Percentiles rank a stretch among this genome's conserved stretches.
Evolutionary conservation across 2,113 vertebrate species (phyloP).

Genomic region (Herpetotheres cachinnans): DNA sequence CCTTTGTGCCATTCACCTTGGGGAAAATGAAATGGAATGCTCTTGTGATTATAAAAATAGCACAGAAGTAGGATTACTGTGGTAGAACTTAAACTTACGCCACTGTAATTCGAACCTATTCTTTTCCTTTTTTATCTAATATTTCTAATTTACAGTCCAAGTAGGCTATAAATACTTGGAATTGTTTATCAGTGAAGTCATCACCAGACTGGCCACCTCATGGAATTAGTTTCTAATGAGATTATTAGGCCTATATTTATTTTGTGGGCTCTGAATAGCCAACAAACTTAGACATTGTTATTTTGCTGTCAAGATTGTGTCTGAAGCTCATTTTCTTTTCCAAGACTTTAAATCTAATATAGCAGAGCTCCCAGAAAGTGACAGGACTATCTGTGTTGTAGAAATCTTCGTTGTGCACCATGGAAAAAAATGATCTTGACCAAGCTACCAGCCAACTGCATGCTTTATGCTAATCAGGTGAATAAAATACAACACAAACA

Average conservation of each 20-base stretch:
- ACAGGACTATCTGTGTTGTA: background rate
- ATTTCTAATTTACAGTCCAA: background rate
- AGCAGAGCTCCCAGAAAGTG: background rate
- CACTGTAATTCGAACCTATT: background rate
- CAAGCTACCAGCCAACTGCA: background rate
- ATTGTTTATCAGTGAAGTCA: slow-evolving; percentile 41
- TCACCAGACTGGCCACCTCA: background rate
- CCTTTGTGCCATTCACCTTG: slow-evolving; percentile 28
- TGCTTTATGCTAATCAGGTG: background rate
- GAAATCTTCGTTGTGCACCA: background rate
- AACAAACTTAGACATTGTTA: slow-evolving; percentile 5
- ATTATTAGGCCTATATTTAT: slow-evolving; percentile 40
- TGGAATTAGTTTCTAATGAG: slow-evolving; percentile 34
- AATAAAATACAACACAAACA: background rate
- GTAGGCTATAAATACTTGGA: slow-evolving; percentile 1
- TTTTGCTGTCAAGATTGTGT: slow-evolving; percentile 24
- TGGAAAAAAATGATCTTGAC: background rate
- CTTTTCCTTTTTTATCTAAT: background rate
- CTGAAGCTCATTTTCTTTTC: slow-evolving; percentile 10
- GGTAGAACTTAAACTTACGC: background rate
- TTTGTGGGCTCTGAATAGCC: background rate
- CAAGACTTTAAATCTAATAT: background rate
- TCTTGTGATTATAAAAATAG: slow-evolving; percentile 14
- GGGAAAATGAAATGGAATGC: background rate
- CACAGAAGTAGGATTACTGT: background rate